Evolutionary conservation across 2,797 vertebrate species (phyloP).

Genomic region (Macrochelys suwanniensis): DNA sequence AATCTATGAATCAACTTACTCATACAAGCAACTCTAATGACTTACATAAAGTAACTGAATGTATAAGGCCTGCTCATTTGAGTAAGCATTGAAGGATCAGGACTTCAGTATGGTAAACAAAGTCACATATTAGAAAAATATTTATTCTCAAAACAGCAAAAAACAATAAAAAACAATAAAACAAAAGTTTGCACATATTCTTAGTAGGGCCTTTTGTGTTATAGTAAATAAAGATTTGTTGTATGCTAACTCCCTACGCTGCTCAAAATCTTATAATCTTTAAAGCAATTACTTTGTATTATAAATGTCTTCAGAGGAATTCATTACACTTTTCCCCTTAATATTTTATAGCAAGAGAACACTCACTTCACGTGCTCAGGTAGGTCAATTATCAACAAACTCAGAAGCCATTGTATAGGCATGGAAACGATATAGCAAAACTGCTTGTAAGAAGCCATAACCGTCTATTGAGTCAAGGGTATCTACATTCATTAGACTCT

Average conservation of each 20-base stretch:
- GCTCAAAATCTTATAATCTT: background rate
- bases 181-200: background rate
- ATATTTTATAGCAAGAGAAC: too few relatives aligned
- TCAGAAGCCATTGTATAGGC: background rate
- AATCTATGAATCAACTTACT: background rate
- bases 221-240: background rate
- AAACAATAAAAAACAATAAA: background rate
- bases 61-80: background rate
- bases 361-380: too few relatives aligned
- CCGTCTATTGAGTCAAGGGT: background rate
- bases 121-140: background rate
- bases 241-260: background rate
- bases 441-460: background rate
- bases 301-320: too few relatives aligned
- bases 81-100: background rate
- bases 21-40: background rate
- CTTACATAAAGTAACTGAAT: background rate
- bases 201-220: background rate
- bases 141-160: background rate
- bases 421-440: constrained; percentile 3
- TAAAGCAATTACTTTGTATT: background rate
- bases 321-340: too few relatives aligned
- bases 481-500: background rate
- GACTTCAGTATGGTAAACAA: too few relatives aligned
- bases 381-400: background rate